Base-by-base conservation (phyloP, 2,797 vertebrate species). In the Fratercula arctica region DNA sequence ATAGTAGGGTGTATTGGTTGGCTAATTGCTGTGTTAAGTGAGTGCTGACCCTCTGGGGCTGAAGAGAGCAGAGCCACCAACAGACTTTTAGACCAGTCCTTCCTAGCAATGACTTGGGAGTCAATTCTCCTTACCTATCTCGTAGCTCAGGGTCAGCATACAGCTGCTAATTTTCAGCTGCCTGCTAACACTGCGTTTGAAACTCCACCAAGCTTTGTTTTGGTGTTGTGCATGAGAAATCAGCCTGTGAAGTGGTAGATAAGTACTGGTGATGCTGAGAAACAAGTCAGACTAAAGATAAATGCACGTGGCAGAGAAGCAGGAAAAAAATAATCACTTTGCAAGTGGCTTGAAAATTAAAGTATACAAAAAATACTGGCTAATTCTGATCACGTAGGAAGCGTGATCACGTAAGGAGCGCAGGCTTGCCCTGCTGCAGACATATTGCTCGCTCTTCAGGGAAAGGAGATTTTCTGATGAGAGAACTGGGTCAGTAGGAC, bases 401-500 rank as follows among this genome's bases (percentile, higher is more conserved):
- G 33, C 43, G 57, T 39, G 46, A 54, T 66, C 90, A 90, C 2
- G 0, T 28, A 39, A 73, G 41, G 87, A 83, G 31, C 37, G 50
- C 50, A 68, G 79, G 45, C 50, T 80, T 50, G 51, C 50, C 33
- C 66, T 73, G 57, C 12, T 3, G 0, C 85, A 86, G 61, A 63
- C 9, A 4, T 3, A 51, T 43, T 6, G 2, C 50, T 90, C 1
- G 0, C 61, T 90, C 80, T 78, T 57, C 53, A 73, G 35, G 69
- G 33, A 64, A 86, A 33, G 3, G 24, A 80, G n/a, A 59, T 82
- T 39, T 80, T 60, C 90, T 3, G 5, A 28, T 61, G 53, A 54
- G 90, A 93, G 39, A 95, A 94, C 35, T 91, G 50, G 90, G 88
- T 94, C 92, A 95, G 85, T 86, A 54, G 92, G 81, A 81, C 83